phyloP scores from a whole-genome alignment of 2,888 invertebrate genomes.

The Hypomecis punctinalis region DNA sequence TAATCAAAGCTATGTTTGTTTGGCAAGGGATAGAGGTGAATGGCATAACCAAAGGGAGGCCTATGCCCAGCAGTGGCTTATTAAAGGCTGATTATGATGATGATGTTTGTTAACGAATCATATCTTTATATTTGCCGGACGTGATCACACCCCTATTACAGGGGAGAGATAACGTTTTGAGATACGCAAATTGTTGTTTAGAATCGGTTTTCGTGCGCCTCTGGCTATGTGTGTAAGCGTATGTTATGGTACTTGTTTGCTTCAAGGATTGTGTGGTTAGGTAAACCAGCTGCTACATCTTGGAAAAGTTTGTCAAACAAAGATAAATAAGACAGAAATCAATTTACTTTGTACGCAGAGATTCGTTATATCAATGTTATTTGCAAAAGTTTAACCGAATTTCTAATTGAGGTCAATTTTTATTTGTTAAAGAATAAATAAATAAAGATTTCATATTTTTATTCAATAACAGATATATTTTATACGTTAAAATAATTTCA shows the following conservation, averaged over 20 bases:
- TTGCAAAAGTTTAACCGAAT: neutral
- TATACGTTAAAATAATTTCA: too few relatives aligned
- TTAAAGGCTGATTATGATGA: too few relatives aligned
- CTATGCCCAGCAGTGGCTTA: too few relatives aligned
- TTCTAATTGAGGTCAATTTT: too few relatives aligned
- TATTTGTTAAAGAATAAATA: too few relatives aligned
- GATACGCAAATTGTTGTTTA: slow-evolving; percentile 75
- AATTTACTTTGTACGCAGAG: neutral
- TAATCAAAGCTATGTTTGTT: too few relatives aligned
- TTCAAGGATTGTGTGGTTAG: slow-evolving; percentile 23
- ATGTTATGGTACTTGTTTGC: slow-evolving; percentile 29
- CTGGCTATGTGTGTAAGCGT: slow-evolving; percentile 47
- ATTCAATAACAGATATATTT: too few relatives aligned
- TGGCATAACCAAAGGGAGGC: too few relatives aligned
- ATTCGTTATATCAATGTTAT: neutral
- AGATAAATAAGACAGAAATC: neutral
- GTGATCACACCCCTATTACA: slow-evolving; percentile 15
- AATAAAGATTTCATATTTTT: too few relatives aligned
- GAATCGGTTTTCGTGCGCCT: slow-evolving; percentile 70
- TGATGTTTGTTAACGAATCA: too few relatives aligned
- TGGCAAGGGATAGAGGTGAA: too few relatives aligned
- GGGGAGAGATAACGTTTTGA: slow-evolving; percentile 60
- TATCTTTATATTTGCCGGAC: neutral
- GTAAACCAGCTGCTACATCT: slow-evolving; percentile 7
- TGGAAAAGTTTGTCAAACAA: slow-evolving; percentile 16